Evolutionary conservation across 2,113 vertebrate species (phyloP), one percentile per base, ranked within the genome.

Genomic region (Thermophis baileyi): DNA sequence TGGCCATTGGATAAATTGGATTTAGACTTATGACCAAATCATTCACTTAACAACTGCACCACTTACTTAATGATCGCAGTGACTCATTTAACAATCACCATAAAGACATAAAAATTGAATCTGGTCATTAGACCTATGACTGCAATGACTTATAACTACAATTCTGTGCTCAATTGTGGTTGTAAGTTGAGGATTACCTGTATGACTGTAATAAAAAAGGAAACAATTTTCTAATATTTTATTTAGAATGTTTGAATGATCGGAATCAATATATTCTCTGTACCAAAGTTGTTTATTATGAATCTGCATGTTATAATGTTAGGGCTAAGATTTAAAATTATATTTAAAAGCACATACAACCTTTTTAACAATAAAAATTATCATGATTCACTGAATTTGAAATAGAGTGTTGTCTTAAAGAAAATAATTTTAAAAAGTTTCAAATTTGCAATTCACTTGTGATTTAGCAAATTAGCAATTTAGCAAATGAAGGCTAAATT

Each of bases 401-500:
- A 93, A 92, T 47, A 24, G 14, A 57, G 10, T 74, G 69, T 90
- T 93, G 87, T 93, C 93, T 1, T 12, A 53, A 35, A 35, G 55
- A 86, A 90, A 49, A 24, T 57, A 14, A 2, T 69, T 89, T 35
- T n/a, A 69, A 92, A 30, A 30, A 7, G 6, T 87, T 87, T 44
- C 81, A 90, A 10, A 88, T 93, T 94, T 95, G 89, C 24, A 89
- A 6, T 92, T 94, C 14, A 93, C 12, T 35, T 90, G 88, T 60
- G 92, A 88, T 88, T 90, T 90, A 92, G 25, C 57, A 30, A 60
- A 30, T 60, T 60, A 92, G 8, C 55, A 60, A 60, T 60, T 27
- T 60, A 92, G 93, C 87, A 94, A 92, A 49, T 40, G 18, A 94
- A 46, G 88, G 81, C 54, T 93, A 89, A 95, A 95, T 87, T 57